These are phyloP conservation scores for Drosophila micromelanica DNA, from an alignment of 1,140 invertebrate species.

Conservation along the genomic window DNA sequence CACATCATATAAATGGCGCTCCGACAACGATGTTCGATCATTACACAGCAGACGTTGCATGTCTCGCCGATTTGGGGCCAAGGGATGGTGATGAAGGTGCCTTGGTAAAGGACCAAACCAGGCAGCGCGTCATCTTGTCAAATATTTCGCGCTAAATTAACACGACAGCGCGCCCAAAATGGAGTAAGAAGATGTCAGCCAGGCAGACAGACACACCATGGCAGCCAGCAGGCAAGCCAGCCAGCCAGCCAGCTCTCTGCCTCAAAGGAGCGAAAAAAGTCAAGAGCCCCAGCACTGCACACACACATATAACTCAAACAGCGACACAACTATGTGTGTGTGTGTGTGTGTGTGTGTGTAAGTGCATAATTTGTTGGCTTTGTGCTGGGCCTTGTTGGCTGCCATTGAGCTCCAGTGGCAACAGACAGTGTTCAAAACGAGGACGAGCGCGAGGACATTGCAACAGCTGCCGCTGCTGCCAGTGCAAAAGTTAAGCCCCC, in stretches of 20 bases:
- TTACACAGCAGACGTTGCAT: slow-evolving; percentile 50
- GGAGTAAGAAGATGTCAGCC: slow-evolving; percentile 67
- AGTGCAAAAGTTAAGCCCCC: slow-evolving; percentile 67
- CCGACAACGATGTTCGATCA: slow-evolving; percentile 58
- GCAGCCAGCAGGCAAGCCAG: slow-evolving; percentile 10
- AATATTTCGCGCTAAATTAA: slow-evolving; percentile 82
- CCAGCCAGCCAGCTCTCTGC: slow-evolving; percentile 37
- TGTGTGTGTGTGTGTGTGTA: slow-evolving; percentile 55
- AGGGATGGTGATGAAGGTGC: not conserved
- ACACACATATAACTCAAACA: slow-evolving; percentile 75
- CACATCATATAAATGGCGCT: slow-evolving; percentile 31
- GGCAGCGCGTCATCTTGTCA: slow-evolving; percentile 78
- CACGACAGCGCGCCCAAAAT: slow-evolving; percentile 80
- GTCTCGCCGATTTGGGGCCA: slow-evolving; percentile 21
- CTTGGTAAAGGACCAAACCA: slow-evolving; percentile 24
- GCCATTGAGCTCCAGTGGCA: slow-evolving; percentile 29
- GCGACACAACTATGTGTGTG: slow-evolving; percentile 23
- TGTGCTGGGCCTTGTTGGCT: slow-evolving; percentile 48
- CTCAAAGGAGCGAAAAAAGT: slow-evolving; percentile 60
- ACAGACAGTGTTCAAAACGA: slow-evolving; percentile 19
- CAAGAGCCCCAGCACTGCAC: slow-evolving; percentile 57
- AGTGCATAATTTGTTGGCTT: slow-evolving; percentile 82
- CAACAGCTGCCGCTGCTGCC: slow-evolving; percentile 68
- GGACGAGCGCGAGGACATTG: slow-evolving; percentile 20
- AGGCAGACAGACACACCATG: slow-evolving; percentile 46